Conservation (phyloP, 2,113 vertebrate genomes). For the Neoarius graeffei region DNA sequence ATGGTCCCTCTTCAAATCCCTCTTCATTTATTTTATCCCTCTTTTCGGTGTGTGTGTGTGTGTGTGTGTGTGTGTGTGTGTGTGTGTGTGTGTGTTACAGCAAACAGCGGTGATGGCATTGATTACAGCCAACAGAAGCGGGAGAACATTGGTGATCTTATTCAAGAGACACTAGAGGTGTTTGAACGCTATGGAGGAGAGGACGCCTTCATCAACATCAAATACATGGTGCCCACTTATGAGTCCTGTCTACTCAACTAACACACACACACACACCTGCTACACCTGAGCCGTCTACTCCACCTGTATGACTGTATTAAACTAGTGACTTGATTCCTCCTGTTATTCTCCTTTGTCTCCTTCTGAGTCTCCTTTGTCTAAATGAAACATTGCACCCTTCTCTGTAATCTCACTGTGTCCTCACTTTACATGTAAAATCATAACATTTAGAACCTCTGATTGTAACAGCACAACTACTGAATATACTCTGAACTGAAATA, state of each 20-base stretch:
- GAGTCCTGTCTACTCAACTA: slow-evolving; percentile 84
- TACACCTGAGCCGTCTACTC: slow-evolving; percentile 43
- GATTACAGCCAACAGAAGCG: slow-evolving; percentile 89
- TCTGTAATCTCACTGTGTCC: background rate
- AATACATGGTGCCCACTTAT: slow-evolving; percentile 95
- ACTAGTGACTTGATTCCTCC: slow-evolving; percentile 22
- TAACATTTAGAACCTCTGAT: background rate
- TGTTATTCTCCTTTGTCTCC: background rate
- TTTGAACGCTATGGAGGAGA: slow-evolving; percentile 88
- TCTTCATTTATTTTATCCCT: background rate
- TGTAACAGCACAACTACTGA: background rate
- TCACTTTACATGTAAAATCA: background rate
- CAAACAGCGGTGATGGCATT: slow-evolving; percentile 86
- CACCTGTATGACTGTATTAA: slow-evolving; percentile 47
- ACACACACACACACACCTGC: slow-evolving; percentile 26
- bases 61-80: too few relatives aligned
- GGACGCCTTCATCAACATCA: slow-evolving; percentile 91
- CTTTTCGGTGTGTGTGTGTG: slow-evolving; percentile 1
- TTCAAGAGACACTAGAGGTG: slow-evolving; percentile 88
- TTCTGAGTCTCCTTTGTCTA: background rate
- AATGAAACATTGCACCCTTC: too few relatives aligned
- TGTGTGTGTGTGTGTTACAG: slow-evolving; percentile 72
- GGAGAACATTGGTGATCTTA: slow-evolving; percentile 88
- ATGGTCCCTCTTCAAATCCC: slow-evolving; percentile 5
- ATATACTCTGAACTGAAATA: background rate